Evolutionary conservation across 1,140 invertebrate genomes (phyloP).

Genomic region (Nephila pilipes): DNA sequence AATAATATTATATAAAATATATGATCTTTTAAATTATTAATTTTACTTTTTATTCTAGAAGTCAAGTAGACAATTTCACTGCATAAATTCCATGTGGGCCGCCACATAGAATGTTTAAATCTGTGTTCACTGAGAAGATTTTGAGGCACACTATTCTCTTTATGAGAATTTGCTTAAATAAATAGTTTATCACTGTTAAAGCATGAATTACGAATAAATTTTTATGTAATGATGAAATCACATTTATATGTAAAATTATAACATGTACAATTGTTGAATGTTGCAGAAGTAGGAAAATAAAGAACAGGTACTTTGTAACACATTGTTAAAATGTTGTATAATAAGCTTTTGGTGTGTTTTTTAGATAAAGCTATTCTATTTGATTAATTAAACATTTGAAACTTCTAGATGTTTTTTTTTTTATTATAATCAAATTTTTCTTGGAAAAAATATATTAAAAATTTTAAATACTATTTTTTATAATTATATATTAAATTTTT

Average conservation of each 20-base stretch:
- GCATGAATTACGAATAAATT: neutral
- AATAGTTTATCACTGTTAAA: neutral
- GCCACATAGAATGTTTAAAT: neutral
- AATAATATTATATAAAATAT: no score
- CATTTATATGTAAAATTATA: neutral
- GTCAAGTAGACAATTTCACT: neutral
- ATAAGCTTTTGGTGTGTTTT: neutral
- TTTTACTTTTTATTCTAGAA: slow-evolving; percentile 1
- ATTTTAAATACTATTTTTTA: no score
- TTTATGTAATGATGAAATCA: neutral
- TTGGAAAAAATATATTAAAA: no score
- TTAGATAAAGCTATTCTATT: neutral
- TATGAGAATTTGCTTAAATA: slow-evolving; percentile 16
- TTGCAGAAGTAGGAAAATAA: neutral
- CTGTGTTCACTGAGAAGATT: neutral
- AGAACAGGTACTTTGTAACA: no score
- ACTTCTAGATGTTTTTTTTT: no score
- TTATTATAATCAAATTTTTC: no score
- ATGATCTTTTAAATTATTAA: neutral
- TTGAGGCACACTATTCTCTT: neutral
- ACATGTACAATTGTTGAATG: slow-evolving; percentile 14
- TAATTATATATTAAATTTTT: no score
- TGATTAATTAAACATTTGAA: no score
- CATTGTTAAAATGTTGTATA: neutral
- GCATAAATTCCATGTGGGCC: neutral